Evolutionary conservation across 2,888 invertebrate genomes (phyloP).

Genomic region (Scaptomyza tumidula): DNA sequence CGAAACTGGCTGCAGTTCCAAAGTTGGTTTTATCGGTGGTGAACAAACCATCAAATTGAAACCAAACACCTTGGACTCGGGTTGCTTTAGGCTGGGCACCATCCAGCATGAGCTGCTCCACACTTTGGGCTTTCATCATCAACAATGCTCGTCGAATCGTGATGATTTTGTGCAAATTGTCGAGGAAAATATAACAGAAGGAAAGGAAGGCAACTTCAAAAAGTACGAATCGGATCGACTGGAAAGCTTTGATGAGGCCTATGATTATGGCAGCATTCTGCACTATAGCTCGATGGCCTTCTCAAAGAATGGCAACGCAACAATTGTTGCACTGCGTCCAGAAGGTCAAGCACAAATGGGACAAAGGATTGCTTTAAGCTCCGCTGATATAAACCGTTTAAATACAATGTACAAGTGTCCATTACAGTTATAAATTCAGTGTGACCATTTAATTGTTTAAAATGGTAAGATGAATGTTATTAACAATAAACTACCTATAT

Average conservation of each 20-base stretch:
- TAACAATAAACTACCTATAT: too few relatives aligned
- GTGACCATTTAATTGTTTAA: too few relatives aligned
- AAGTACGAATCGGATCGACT: constrained; percentile 86
- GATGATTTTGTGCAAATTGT: constrained; percentile 88
- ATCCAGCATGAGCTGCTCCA: constrained; percentile 92
- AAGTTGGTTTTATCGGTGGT: constrained; percentile 87
- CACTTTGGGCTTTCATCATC: constrained; percentile 91
- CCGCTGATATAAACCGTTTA: constrained; percentile 55
- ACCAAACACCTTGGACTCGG: constrained; percentile 54
- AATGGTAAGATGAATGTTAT: too few relatives aligned
- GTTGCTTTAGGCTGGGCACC: constrained; percentile 85
- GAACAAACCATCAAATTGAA: constrained; percentile 70
- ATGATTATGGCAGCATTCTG: constrained; percentile 92
- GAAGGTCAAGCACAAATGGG: constrained; percentile 58
- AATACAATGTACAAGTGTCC: constrained; percentile 72
- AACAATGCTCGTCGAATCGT: constrained; percentile 90
- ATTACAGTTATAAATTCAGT: constrained; percentile 14
- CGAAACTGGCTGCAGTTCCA: constrained; percentile 90
- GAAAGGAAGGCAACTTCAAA: constrained; percentile 88
- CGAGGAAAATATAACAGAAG: constrained; percentile 84
- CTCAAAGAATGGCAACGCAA: constrained; percentile 88
- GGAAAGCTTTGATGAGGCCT: constrained; percentile 87
- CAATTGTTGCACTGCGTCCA: constrained; percentile 86
- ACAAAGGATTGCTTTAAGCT: constrained; percentile 56
- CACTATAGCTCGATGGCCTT: constrained; percentile 91